Conservation (phyloP, 2,888 invertebrate genomes). For the Oscheius sp. region DNA sequence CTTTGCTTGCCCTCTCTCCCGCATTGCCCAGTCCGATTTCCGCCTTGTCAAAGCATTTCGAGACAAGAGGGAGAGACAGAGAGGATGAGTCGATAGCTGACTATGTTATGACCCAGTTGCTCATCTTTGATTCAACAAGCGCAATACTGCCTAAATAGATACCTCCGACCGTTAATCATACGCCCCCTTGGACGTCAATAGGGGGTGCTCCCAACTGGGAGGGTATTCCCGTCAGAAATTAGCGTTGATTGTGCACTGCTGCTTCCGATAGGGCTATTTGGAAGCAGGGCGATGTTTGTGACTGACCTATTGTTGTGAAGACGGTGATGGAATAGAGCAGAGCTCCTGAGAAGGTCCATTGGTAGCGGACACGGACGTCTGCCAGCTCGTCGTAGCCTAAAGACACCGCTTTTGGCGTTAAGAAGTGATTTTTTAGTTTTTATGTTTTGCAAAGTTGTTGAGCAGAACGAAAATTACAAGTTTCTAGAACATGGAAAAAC, state of each 20-base stretch:
- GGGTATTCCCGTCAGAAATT: background rate
- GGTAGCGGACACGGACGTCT: conserved; percentile 67
- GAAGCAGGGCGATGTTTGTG: background rate
- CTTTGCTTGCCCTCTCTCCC: background rate
- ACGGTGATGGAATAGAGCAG: conserved; percentile 75
- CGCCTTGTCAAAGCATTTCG: background rate
- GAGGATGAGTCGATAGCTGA: background rate
- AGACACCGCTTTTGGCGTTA: background rate
- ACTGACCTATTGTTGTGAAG: conserved; percentile 76
- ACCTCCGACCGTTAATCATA: background rate
- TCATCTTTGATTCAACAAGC: conserved; percentile 12
- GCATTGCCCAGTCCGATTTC: too few species aligned
- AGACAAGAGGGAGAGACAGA: background rate
- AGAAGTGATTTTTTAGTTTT: too few species aligned
- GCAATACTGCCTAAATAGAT: background rate
- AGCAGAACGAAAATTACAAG: background rate
- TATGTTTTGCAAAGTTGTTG: background rate
- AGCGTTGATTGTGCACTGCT: background rate
- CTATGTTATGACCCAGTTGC: background rate
- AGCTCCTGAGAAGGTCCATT: conserved; percentile 76
- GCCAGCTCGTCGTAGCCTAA: conserved; percentile 73
- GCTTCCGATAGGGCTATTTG: background rate
- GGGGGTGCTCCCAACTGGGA: background rate
- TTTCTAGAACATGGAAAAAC: background rate
- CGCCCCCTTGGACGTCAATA: conserved; percentile 3